Conservation (phyloP, 2,113 vertebrate genomes). For the Syngnathoides biaculeatus region DNA sequence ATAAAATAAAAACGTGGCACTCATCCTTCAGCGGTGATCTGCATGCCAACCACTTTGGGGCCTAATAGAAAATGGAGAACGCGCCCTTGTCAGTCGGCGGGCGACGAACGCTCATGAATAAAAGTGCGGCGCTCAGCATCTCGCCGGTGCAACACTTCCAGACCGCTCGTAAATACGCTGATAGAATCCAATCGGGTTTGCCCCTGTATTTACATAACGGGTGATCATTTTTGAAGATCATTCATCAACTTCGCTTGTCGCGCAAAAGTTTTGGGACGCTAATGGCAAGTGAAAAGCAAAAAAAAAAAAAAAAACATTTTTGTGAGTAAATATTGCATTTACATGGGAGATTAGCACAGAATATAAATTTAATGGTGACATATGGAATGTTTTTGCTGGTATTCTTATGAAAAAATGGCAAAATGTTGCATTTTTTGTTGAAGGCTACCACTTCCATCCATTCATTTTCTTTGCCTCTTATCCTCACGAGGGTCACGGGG, state of each 20-base stretch:
- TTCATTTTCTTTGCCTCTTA: too few relatives aligned
- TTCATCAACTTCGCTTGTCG: not conserved
- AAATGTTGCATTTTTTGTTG: too few relatives aligned
- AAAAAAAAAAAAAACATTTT: too few relatives aligned
- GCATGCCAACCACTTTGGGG: slow-evolving; percentile 1
- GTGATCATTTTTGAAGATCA: not conserved
- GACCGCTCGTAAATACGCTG: not conserved
- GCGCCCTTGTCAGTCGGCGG: not conserved
- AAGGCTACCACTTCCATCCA: too few relatives aligned
- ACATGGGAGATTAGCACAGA: too few relatives aligned
- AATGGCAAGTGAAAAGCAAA: too few relatives aligned
- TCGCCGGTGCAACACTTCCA: not conserved
- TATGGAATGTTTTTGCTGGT: too few relatives aligned
- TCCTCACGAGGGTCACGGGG: too few relatives aligned
- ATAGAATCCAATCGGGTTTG: not conserved
- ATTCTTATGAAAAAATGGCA: too few relatives aligned
- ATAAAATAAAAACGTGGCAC: slow-evolving; percentile 2
- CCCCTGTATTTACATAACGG: not conserved
- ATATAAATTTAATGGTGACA: too few relatives aligned
- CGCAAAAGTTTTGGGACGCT: not conserved
- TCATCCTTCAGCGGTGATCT: slow-evolving; percentile 4
- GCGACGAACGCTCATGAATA: not conserved
- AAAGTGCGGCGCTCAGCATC: not conserved
- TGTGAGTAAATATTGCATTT: too few relatives aligned
- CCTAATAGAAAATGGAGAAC: not conserved